These are phyloP conservation scores for Drosophila biarmipes DNA, from an alignment of 1,140 invertebrate species.

Conservation along the genomic window DNA sequence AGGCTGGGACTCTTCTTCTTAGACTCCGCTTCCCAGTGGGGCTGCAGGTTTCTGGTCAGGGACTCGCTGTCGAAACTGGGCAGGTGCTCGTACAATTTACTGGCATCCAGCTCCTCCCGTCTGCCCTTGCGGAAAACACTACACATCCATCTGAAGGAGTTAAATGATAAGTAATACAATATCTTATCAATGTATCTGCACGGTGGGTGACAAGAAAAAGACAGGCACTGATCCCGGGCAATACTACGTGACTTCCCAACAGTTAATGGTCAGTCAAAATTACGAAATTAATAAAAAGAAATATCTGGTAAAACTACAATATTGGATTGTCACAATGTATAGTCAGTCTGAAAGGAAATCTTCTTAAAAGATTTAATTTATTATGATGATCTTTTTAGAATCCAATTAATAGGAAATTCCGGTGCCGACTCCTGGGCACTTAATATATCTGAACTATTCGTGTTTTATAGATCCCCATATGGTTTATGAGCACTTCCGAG, in stretches of 20 bases:
- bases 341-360: no score
- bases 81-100: conserved; percentile 84
- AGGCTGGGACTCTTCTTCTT: conserved; percentile 85
- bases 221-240: conserved; percentile 19
- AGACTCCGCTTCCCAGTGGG: conserved; percentile 85
- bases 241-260: conserved; percentile 43
- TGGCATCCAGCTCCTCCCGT: conserved; percentile 80
- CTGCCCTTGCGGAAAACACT: conserved; percentile 82
- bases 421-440: not conserved
- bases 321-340: no score
- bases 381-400: not conserved
- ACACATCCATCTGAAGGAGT: conserved; percentile 74
- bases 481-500: conserved; percentile 9
- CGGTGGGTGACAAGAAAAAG: conserved; percentile 5
- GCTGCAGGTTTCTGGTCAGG: conserved; percentile 85
- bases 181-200: conserved; percentile 44
- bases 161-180: conserved; percentile 28
- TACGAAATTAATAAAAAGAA: not conserved
- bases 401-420: not conserved
- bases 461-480: not conserved
- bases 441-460: not conserved
- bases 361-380: no score
- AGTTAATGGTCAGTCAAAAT: conserved; percentile 6
- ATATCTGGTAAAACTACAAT: not conserved
- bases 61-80: conserved; percentile 84